Conservation (phyloP, 2,113 vertebrate species). For the Lathamus discolor region DNA sequence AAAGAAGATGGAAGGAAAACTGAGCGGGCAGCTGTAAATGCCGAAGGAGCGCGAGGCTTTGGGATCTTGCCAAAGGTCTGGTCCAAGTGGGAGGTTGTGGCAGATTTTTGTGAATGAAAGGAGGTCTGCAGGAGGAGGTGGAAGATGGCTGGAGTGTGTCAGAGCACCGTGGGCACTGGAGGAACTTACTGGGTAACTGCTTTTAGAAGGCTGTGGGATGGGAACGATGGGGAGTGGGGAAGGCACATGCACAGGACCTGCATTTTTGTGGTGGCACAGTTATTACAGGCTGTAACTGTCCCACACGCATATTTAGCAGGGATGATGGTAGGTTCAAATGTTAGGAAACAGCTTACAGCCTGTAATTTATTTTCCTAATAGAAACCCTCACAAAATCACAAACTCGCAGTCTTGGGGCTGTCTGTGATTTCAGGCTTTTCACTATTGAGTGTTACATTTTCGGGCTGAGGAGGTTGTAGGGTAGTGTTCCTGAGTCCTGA, state of each 20-base stretch:
- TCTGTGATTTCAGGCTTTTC: not conserved
- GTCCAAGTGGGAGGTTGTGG: not conserved
- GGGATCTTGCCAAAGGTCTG: not conserved
- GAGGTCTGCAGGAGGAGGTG: not conserved
- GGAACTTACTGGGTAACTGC: not conserved
- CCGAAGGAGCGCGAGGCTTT: not conserved
- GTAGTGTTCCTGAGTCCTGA: not conserved
- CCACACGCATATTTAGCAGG: not conserved
- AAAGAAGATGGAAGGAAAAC: not conserved
- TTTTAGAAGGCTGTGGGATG: conserved; percentile 5
- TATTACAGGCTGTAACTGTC: not conserved
- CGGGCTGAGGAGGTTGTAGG: not conserved
- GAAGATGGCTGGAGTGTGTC: not conserved
- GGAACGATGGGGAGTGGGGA: not conserved
- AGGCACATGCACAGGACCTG: not conserved
- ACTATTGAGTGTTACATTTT: not conserved
- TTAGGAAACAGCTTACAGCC: not conserved
- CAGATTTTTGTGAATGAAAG: conserved; percentile 18
- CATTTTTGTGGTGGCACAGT: not conserved
- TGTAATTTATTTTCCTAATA: not conserved
- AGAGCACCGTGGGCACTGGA: not conserved
- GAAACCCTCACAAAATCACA: not conserved
- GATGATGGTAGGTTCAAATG: not conserved
- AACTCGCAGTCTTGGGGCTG: not conserved
- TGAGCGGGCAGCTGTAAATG: not conserved